Evolutionary conservation across 2,888 invertebrate genomes (phyloP), one percentile per base, ranked within the genome.

Genomic region (Dryocosmus kuriphilus): DNA sequence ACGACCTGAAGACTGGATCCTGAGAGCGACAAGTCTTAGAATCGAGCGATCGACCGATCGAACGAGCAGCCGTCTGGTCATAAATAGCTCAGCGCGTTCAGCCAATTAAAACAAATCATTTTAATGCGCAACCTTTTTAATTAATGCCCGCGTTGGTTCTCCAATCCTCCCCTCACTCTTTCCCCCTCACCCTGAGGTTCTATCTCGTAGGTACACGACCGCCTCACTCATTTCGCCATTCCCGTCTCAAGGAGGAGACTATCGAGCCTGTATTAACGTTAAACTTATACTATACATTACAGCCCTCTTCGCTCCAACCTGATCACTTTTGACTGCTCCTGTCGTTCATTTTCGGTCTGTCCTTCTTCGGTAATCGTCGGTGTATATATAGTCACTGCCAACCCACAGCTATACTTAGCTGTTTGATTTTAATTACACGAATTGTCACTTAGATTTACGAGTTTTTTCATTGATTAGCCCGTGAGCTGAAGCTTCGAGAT

Each of bases 31-130:
- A 63, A 61, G 78, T 75, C 78, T 77, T 78, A 79, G 77, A 78
- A 77, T 77, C 82, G 77, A 77, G 79, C 71, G 71, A 71, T 67
- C 71, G 51, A 51, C 71, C 46, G 86, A 85, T 84, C 86, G 85
- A 86, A 84, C 88, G 85, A 88, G 87, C 86, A 86, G 88, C 87
- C 87, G 88, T 87, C 87, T 86, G 87, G 89, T 89, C 91, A 89
- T 91, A 91, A 91, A 91, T 91, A 91, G 90, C 90, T 91, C 91
- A 89, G 87, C 88, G 88, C 89, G 90, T 90, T 91, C 90, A 90
- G 89, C 91, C 91, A 91, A 91, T 91, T 91, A 91, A 91, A 91
- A 91, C 91, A 91, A 91, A 91, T 91, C 91, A 91, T 91, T 91
- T 91, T 91, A 91, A 91, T 91, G 91, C 90, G 89, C 91, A 91